Base-by-base conservation (phyloP, 2,113 vertebrate genomes). In the Stigmatopora argus region DNA sequence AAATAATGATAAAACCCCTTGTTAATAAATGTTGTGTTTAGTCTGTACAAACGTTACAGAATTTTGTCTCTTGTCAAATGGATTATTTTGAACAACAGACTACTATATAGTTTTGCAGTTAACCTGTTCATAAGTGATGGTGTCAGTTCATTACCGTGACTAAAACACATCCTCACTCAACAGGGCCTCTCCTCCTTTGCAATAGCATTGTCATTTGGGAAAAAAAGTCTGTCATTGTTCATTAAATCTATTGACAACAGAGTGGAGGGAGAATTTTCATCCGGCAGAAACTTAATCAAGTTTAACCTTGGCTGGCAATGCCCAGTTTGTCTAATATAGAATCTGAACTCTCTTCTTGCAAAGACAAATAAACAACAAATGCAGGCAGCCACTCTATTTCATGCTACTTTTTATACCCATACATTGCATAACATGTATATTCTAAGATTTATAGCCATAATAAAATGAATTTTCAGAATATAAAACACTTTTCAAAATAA, bases 331-430 rank as follows among this genome's bases (percentile, higher is more conserved):
- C 12, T 60, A 41, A 38, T 35, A 38, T 12, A 13, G 58, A 44
- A 60, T 53, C 58, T 66, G 15, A 47, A 35, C 35, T 23, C 4
- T 2, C 52, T 47, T 38, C 55, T 53, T 55, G 23, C 70, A 53
- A 72, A 75, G 69, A 78, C 19, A 56, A 56, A 56, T 31, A 53
- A 53, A 53, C 19, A 14, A 2, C 23, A 55, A 38, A 52, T 52
- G 52, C 4, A 13, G 35, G n/a, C 38, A 41, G 58, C 7, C 58
- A 60, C 9, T 12, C 9, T 13, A 60, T 18, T 21, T 60, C 38
- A 58, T 17, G 41, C 23, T 38, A 7, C 35, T 38, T 38, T 38
- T 7, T 38, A 38, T 38, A 38, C 35, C 35, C 3, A 38, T 38
- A 38, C 7, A 38, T 7, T 38, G 35, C 7, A 38, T 38, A 38